Evolutionary conservation across 1,140 invertebrate species (phyloP).

Genomic region (Solen grandis): DNA sequence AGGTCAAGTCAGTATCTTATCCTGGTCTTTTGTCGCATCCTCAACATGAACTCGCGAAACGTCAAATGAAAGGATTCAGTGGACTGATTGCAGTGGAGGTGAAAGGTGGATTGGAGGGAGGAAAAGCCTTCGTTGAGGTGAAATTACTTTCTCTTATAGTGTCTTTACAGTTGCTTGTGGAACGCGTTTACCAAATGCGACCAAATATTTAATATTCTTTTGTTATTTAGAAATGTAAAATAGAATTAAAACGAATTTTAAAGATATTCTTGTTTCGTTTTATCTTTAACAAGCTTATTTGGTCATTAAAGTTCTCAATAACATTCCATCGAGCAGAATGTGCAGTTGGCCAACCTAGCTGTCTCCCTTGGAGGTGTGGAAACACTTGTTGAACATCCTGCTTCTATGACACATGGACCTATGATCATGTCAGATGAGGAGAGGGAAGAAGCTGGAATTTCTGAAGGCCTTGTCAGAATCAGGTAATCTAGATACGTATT

Average conservation of each 20-base stretch:
- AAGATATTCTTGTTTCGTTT: too few relatives aligned
- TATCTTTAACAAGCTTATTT: too few relatives aligned
- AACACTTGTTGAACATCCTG: constrained; percentile 86
- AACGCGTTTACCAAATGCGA: too few relatives aligned
- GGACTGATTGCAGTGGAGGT: constrained; percentile 96
- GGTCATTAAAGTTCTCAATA: too few relatives aligned
- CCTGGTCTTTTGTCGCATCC: constrained; percentile 92
- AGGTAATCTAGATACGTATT: constrained; percentile 62
- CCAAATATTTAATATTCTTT: too few relatives aligned
- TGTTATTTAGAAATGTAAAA: too few relatives aligned
- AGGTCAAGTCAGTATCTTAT: constrained; percentile 82
- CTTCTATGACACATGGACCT: constrained; percentile 81
- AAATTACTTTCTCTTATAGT: neutral
- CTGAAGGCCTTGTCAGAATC: constrained; percentile 91
- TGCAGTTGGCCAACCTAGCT: constrained; percentile 87
- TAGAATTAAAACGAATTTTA: too few relatives aligned
- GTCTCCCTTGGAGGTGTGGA: constrained; percentile 98
- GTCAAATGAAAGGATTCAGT: constrained; percentile 92
- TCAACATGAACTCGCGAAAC: constrained; percentile 90
- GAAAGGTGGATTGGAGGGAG: constrained; percentile 88
- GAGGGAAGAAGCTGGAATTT: constrained; percentile 89
- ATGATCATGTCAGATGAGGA: constrained; percentile 84
- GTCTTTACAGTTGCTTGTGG: too few relatives aligned
- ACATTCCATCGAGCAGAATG: constrained; percentile 66
- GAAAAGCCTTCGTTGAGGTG: constrained; percentile 85